These are phyloP conservation scores for Microctonus hyperodae DNA, from an alignment of 2,888 invertebrate species.

Conservation along the genomic window DNA sequence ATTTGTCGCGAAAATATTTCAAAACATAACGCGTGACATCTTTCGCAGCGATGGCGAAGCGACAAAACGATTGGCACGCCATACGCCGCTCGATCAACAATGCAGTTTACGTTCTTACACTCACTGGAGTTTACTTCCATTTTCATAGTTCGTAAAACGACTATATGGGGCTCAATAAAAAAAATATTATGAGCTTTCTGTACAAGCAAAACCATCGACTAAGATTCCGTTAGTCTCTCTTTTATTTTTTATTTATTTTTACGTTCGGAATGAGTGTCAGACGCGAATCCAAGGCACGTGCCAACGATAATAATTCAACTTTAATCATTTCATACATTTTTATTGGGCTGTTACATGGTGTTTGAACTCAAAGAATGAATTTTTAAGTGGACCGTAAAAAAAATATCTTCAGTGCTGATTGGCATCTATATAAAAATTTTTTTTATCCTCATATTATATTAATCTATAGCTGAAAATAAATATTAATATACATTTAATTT, in stretches of 20 bases:
- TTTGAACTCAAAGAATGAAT: constrained; percentile 13
- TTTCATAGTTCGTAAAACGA: constrained; percentile 46
- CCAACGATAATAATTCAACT: constrained; percentile 23
- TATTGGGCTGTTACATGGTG: constrained; percentile 18
- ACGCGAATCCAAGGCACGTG: constrained; percentile 33
- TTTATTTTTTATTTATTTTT: neutral
- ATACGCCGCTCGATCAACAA: constrained; percentile 49
- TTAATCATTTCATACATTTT: constrained; percentile 17
- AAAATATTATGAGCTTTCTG: constrained; percentile 49
- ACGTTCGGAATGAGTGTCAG: constrained; percentile 20
- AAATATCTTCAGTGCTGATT: neutral
- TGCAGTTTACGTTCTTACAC: constrained; percentile 42
- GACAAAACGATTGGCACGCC: neutral
- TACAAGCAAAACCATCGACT: constrained; percentile 40
- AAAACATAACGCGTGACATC: constrained; percentile 49
- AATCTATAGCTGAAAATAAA: neutral
- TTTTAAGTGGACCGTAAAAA: constrained; percentile 9
- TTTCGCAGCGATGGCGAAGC: constrained; percentile 46
- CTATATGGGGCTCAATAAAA: constrained; percentile 49
- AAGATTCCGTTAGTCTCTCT: constrained; percentile 25
- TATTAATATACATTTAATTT: neutral
- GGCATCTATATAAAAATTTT: neutral
- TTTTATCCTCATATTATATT: neutral
- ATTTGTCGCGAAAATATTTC: constrained; percentile 15
- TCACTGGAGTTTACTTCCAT: constrained; percentile 26